Evolutionary conservation across 2,113 vertebrate species (phyloP).

Genomic region (Rhinichthys klamathensis): DNA sequence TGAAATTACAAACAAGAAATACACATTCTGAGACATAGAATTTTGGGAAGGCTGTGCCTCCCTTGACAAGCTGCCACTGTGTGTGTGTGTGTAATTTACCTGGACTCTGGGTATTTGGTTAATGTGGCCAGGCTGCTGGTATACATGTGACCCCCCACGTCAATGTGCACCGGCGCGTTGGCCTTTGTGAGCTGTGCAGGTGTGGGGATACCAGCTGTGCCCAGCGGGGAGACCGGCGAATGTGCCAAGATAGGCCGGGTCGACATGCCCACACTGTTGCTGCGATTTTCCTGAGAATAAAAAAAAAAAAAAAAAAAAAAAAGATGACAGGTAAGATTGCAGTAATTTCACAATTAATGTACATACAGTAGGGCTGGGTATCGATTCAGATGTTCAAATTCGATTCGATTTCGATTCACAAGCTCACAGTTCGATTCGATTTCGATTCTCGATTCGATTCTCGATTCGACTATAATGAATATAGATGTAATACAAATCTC

Average conservation of each 20-base stretch:
- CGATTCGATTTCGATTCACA: no score
- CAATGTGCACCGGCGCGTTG: constrained; percentile 90
- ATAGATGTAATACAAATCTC: no score
- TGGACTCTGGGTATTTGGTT: constrained; percentile 89
- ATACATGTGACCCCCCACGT: constrained; percentile 91
- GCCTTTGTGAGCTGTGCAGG: constrained; percentile 90
- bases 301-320: constrained; percentile 3
- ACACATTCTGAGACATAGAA: no score
- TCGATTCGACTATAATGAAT: no score
- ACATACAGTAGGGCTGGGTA: no score
- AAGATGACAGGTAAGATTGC: constrained; percentile 43
- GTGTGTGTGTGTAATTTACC: constrained; percentile 71
- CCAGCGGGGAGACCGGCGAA: constrained; percentile 88
- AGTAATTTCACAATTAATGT: constrained; percentile 26
- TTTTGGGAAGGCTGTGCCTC: no score
- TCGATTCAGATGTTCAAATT: no score
- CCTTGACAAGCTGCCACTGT: not conserved
- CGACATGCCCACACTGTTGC: constrained; percentile 82
- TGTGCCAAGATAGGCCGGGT: constrained; percentile 85
- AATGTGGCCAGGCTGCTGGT: constrained; percentile 91
- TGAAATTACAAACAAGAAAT: no score
- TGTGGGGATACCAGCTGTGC: constrained; percentile 90
- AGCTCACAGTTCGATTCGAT: no score
- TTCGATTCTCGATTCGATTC: no score
- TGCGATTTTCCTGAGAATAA: constrained; percentile 81